Percentiles rank a stretch among this genome's conserved stretches.
Conservation (phyloP, 2,888 invertebrate species). For the Cheilosia vulpina region DNA sequence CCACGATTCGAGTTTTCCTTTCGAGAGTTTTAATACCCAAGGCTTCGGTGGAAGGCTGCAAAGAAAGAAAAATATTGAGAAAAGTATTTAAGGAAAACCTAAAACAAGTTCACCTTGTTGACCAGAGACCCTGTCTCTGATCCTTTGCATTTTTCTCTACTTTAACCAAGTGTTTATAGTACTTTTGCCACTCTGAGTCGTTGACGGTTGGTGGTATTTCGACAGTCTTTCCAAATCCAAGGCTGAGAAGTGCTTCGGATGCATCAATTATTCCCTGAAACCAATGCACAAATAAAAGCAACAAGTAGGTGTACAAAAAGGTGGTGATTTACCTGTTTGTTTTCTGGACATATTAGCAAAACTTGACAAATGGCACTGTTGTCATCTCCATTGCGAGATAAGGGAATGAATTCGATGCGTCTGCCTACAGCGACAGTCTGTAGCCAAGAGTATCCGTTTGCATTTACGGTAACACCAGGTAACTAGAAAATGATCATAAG, state of each 20-base stretch:
- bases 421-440: constrained; percentile 83
- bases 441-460: constrained; percentile 84
- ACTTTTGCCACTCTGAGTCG: constrained; percentile 76
- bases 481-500: constrained; percentile 71
- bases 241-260: constrained; percentile 81
- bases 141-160: constrained; percentile 78
- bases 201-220: constrained; percentile 63
- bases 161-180: constrained; percentile 80
- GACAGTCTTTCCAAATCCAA: constrained; percentile 81
- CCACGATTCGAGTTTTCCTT: constrained; percentile 54
- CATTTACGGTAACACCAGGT: constrained; percentile 81
- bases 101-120: constrained; percentile 52
- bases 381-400: constrained; percentile 80
- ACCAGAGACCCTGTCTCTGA: constrained; percentile 75
- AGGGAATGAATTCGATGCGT: constrained; percentile 83
- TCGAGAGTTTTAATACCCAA: constrained; percentile 71
- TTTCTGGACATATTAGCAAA: constrained; percentile 81
- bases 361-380: constrained; percentile 84
- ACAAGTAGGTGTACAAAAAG: neutral
- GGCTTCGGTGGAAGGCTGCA: constrained; percentile 75
- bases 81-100: neutral
- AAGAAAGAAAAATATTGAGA: neutral
- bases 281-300: constrained; percentile 2
- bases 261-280: constrained; percentile 79
- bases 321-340: constrained; percentile 77